These are phyloP conservation scores for Nanorana parkeri DNA, from an alignment of 2,113 vertebrate genomes.

Conservation along the genomic window DNA sequence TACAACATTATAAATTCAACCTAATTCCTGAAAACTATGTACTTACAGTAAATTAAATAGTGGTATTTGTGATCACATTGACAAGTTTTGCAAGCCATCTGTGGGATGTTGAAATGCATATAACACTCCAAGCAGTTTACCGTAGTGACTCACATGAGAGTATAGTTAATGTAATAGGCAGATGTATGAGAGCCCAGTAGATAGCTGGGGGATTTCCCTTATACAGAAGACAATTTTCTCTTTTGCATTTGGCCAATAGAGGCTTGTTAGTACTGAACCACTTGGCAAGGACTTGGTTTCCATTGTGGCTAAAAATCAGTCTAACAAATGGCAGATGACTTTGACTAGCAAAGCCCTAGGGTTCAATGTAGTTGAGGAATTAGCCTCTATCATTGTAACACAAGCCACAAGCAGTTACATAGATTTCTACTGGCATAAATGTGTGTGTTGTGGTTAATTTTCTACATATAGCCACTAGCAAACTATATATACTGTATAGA, in stretches of 20 bases:
- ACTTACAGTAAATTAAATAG: conserved; percentile 8
- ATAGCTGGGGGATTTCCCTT: conserved; percentile 12
- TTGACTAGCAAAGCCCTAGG: conserved; percentile 56
- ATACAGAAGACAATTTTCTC: conserved; percentile 16
- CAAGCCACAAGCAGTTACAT: conserved; percentile 61
- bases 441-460: conserved; percentile 44
- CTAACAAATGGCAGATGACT: conserved; percentile 50
- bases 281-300: conserved; percentile 42
- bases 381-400: conserved; percentile 58
- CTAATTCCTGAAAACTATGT: conserved; percentile 15
- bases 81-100: conserved; percentile 28
- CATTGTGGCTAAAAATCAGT: conserved; percentile 48
- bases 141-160: conserved; percentile 6
- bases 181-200: conserved; percentile 31
- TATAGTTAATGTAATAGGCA: conserved; percentile 43
- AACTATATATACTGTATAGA: too few species aligned
- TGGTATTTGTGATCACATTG: conserved; percentile 20
- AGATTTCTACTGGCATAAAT: conserved; percentile 55
- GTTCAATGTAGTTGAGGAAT: conserved; percentile 60
- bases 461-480: neutral
- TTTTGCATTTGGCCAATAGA: conserved; percentile 21
- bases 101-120: conserved; percentile 18
- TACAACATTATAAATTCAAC: neutral
- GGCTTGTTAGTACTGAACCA: conserved; percentile 46
- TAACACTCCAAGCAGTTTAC: conserved; percentile 11